Base-by-base conservation (phyloP, 92 coral and sea anemone genomes). In the Siderastrea siderea region DNA sequence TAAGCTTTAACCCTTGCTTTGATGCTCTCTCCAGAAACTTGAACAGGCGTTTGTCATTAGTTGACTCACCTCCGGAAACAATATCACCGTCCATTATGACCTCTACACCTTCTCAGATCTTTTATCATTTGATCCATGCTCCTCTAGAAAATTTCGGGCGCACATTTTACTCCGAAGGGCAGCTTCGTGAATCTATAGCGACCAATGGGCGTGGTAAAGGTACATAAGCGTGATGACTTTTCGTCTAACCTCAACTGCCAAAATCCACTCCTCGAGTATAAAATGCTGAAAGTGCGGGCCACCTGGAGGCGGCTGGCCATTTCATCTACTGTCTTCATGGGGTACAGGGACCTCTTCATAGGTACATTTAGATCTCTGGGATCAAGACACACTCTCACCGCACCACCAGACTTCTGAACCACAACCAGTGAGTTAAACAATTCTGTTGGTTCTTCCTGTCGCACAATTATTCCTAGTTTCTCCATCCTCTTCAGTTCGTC, bases 31-130 rank as follows among this genome's bases (percentile, higher is more conserved):
- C 71, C 44, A 80, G 76, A 43, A 86, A 75, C 47, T 72, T n/a
- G 49, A 5, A 49, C 71, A 83, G 68, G 15, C 84, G 26, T 12
- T 69, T 73, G 44, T 78, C 86, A 74, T 44, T 89, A 64, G 78
- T 78, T 48, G 78, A 2, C 5, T 84, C 71, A 62, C 79, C 74
- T 16, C 87, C 81, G 43, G 86, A 69, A 14, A 85, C 74, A 58
- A 79, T 66, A 47, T 79, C 67, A 47, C 85, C 86, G 85, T 90
- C 93, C 85, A 84, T 81, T n/a, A 86, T 64, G 59, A 74, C 89
- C 64, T 90, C 93, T 12, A 73, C 74, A 51, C 93, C 90, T 14
- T 85, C 86, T n/a, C 68, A 90, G 66, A 57, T 74, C 91, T 90
- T 84, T 74, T 17, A 74, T n/a, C 72, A 62, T 75, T 8, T 77